Evolutionary conservation across 2,113 vertebrate species (phyloP).

Genomic region (Mesitornis unicolor): DNA sequence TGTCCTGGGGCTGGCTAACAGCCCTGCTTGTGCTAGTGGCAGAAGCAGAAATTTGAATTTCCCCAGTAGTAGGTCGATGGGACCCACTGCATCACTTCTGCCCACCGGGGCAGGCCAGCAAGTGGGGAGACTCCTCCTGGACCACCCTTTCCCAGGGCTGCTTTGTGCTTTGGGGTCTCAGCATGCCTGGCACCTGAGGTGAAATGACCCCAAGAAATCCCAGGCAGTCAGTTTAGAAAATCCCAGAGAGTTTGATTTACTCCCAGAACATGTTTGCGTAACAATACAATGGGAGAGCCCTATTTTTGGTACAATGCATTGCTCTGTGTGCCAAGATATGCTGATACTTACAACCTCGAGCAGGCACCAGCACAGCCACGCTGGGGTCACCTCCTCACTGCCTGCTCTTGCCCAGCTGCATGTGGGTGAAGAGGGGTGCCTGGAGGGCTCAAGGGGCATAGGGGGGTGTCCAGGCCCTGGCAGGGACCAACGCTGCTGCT

Average conservation of each 20-base stretch:
- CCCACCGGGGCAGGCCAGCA: not conserved
- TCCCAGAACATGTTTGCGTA: not conserved
- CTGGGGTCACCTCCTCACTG: accelerated
- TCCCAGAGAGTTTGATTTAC: not conserved
- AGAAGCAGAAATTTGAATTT: not conserved
- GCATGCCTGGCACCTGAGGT: accelerated
- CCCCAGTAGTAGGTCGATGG: accelerated
- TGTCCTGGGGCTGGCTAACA: not conserved
- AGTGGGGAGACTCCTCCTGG: accelerated
- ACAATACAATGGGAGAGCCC: not conserved
- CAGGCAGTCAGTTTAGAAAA: not conserved
- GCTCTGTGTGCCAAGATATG: not conserved
- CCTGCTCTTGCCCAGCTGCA: no score
- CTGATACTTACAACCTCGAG: not conserved
- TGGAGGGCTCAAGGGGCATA: not conserved
- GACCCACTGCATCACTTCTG: not conserved
- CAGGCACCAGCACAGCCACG: accelerated
- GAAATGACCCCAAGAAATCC: not conserved
- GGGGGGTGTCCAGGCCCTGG: accelerated
- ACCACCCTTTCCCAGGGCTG: not conserved
- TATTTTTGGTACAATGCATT: not conserved
- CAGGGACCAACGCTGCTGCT: not conserved
- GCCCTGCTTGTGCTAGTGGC: accelerated
- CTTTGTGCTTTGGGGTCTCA: not conserved
- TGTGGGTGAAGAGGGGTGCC: not conserved